Conservation (phyloP, 2,113 vertebrate species). For the Pseudorhombus dupliciocellatus region DNA sequence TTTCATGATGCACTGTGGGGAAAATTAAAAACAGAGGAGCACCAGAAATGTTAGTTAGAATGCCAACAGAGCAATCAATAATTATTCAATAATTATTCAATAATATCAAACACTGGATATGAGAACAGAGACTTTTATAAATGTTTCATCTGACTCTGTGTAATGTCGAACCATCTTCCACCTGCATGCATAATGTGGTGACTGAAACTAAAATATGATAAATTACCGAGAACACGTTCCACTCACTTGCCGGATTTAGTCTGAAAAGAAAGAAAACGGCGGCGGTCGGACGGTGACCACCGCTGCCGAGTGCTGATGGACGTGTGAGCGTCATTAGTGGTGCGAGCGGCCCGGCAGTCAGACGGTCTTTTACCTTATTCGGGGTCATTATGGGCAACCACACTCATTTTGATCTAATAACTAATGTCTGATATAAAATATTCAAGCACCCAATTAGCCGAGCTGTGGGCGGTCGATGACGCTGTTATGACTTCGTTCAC, state of each 20-base stretch:
- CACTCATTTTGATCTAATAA: constrained; percentile 51
- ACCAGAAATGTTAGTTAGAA: too few relatives aligned
- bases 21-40: too few relatives aligned
- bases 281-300: constrained; percentile 41
- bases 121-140: background rate
- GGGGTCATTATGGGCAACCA: constrained; percentile 49
- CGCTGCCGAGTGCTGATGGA: constrained; percentile 54
- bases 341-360: constrained; percentile 25
- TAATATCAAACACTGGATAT: background rate
- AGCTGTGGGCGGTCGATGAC: constrained; percentile 47
- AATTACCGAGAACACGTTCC: constrained; percentile 10
- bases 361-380: constrained; percentile 38
- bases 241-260: background rate
- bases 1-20: too few relatives aligned
- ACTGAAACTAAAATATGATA: constrained; percentile 16
- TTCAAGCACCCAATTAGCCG: constrained; percentile 62
- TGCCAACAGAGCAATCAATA: too few relatives aligned
- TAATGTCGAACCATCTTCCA: background rate
- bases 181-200: constrained; percentile 19
- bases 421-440: constrained; percentile 69
- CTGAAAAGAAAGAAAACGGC: constrained; percentile 1
- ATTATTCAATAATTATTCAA: background rate
- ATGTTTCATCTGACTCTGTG: background rate
- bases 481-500: constrained; percentile 23
- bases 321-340: constrained; percentile 52